Evolutionary conservation across 2,113 vertebrate genomes (phyloP).

Genomic region (Gobius niger): DNA sequence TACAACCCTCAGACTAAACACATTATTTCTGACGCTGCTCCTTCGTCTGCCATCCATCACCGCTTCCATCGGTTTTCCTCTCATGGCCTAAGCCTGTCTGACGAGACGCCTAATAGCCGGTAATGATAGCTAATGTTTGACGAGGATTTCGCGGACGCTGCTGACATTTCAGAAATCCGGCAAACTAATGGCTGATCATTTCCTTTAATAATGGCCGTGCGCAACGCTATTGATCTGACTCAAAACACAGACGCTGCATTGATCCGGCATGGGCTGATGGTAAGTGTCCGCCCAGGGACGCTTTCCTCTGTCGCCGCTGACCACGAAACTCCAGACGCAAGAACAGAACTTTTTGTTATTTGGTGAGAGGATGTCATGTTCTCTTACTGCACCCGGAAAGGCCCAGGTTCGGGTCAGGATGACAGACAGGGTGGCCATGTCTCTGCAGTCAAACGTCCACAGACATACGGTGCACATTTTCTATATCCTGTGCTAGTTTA

Average conservation of each 20-base stretch:
- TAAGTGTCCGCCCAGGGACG: constrained; percentile 42
- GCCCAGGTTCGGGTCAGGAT: no score
- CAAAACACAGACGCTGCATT: constrained; percentile 59
- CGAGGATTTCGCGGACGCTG: constrained; percentile 31
- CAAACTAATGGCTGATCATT: constrained; percentile 63
- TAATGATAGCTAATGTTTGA: constrained; percentile 44
- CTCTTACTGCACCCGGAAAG: neutral
- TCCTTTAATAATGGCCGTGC: constrained; percentile 49
- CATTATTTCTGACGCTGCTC: neutral
- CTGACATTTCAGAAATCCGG: constrained; percentile 59
- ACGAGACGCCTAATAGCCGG: constrained; percentile 5
- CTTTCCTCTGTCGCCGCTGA: constrained; percentile 33
- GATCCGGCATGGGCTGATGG: constrained; percentile 53
- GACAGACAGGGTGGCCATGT: no score
- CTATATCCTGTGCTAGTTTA: no score
- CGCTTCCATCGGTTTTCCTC: neutral
- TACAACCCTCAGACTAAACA: neutral
- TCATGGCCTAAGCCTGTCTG: neutral
- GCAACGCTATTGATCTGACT: constrained; percentile 57
- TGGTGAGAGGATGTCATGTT: neutral
- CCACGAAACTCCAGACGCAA: constrained; percentile 23
- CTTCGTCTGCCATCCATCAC: neutral
- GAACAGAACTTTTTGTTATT: neutral
- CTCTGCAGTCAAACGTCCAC: no score
- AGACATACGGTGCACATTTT: no score